These are phyloP conservation scores for Phataginus tetradactyla DNA, from an alignment of 2,797 vertebrate species.

Conservation along the genomic window DNA sequence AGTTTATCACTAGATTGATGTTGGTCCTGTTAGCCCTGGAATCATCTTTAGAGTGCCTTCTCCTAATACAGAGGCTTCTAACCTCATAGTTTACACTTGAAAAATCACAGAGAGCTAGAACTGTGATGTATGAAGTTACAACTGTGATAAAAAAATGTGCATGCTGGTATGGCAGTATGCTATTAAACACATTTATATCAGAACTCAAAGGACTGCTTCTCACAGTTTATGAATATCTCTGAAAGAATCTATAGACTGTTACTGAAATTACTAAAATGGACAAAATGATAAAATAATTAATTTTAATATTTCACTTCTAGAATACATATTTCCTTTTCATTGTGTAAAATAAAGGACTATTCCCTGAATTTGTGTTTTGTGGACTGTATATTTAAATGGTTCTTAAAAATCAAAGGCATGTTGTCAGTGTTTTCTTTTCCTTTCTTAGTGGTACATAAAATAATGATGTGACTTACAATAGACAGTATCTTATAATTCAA, in stretches of 20 bases:
- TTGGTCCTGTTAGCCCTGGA: fast-evolving
- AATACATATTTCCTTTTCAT: not conserved
- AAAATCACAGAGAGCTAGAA: not conserved
- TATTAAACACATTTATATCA: not conserved
- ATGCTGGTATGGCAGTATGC: too few species aligned
- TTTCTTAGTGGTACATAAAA: not conserved
- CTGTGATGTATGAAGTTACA: not conserved
- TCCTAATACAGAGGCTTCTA: too few species aligned
- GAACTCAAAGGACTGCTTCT: not conserved
- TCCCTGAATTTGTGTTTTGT: not conserved
- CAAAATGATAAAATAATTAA: not conserved
- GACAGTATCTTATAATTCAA: not conserved
- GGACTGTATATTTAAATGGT: not conserved
- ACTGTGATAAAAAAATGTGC: not conserved
- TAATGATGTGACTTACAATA: not conserved
- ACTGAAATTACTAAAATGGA: not conserved
- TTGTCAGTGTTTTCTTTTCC: not conserved
- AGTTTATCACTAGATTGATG: not conserved
- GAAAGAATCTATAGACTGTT: not conserved
- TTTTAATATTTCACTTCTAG: not conserved
- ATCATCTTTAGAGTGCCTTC: not conserved
- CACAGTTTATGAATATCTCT: not conserved
- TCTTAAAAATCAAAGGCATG: not conserved
- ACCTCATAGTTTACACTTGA: not conserved
- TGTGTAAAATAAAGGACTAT: not conserved